phyloP scores from a whole-genome alignment of 2,888 invertebrate species.

The Pimpla rufipes region DNA sequence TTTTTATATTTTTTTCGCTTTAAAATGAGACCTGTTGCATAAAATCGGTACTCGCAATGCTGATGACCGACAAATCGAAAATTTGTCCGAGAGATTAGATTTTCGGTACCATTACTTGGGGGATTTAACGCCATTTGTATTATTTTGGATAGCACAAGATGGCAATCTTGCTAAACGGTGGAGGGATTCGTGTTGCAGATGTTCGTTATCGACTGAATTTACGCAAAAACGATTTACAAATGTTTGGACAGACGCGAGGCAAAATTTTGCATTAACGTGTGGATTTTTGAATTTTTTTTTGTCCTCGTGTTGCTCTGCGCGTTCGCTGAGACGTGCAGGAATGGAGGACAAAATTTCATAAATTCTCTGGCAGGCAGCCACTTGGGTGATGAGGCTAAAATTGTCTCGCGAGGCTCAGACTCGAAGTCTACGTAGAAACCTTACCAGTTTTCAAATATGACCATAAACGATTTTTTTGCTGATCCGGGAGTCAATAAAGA shows the following conservation, averaged over 20 bases:
- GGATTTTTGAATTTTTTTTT: no score
- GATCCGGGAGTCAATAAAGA: background rate
- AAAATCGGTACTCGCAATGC: no score
- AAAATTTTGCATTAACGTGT: background rate
- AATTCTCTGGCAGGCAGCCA: conserved; percentile 1
- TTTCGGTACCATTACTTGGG: background rate
- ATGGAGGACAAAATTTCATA: background rate
- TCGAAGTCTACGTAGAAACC: background rate
- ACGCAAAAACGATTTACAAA: background rate
- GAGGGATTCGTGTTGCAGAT: background rate
- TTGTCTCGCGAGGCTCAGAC: background rate
- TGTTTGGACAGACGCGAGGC: background rate
- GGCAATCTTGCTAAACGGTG: no score
- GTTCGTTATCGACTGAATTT: background rate
- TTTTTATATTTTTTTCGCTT: no score
- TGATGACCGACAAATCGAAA: no score
- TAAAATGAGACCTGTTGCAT: no score
- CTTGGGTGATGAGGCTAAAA: background rate
- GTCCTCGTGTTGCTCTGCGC: background rate
- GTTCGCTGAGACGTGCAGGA: background rate
- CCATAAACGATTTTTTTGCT: conserved; percentile 21
- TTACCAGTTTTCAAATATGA: background rate
- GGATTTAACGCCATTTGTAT: no score
- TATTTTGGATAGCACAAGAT: no score
- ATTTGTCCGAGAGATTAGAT: no score